Percentiles rank a stretch among this genome's conserved stretches.
Evolutionary conservation across 2,797 vertebrate species (phyloP).

Genomic region (Forpus xanthops): DNA sequence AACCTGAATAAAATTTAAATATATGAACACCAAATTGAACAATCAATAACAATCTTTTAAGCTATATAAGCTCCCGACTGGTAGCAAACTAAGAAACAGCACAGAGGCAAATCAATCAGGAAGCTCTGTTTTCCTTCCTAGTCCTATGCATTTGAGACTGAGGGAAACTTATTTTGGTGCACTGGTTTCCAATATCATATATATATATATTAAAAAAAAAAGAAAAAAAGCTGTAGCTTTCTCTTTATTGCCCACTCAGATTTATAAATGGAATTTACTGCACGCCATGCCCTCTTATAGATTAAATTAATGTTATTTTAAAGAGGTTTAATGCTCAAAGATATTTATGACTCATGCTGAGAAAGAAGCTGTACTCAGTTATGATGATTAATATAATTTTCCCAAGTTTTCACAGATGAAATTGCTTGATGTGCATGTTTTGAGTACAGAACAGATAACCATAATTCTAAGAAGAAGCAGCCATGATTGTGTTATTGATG

Average conservation of each 20-base stretch:
- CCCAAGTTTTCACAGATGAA: slow-evolving; percentile 70
- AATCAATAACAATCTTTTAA: slow-evolving; percentile 70
- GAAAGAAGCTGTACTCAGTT: slow-evolving; percentile 74
- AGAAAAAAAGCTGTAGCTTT: slow-evolving; percentile 21
- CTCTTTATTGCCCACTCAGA: slow-evolving; percentile 65
- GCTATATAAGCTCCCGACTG: slow-evolving; percentile 53
- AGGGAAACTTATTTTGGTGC: slow-evolving; percentile 11
- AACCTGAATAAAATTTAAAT: slow-evolving; percentile 77
- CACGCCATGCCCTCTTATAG: slow-evolving; percentile 72
- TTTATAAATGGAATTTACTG: slow-evolving; percentile 77
- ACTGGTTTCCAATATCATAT: slow-evolving; percentile 16
- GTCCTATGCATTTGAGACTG: background rate
- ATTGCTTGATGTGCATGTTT: slow-evolving; percentile 72
- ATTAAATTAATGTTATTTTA: slow-evolving; percentile 81
- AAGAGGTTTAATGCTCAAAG: slow-evolving; percentile 76
- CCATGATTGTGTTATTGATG: slow-evolving; percentile 51
- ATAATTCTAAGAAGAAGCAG: slow-evolving; percentile 61
- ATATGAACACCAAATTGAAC: slow-evolving; percentile 67
- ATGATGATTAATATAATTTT: slow-evolving; percentile 75
- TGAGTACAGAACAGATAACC: slow-evolving; percentile 68
- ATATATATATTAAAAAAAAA: background rate
- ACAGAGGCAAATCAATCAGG: slow-evolving; percentile 39
- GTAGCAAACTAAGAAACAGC: slow-evolving; percentile 45
- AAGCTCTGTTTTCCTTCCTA: slow-evolving; percentile 33
- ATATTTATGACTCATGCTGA: slow-evolving; percentile 77